Evolutionary conservation across 2,888 invertebrate genomes (phyloP).

Genomic region (Drosophila subquinaria): DNA sequence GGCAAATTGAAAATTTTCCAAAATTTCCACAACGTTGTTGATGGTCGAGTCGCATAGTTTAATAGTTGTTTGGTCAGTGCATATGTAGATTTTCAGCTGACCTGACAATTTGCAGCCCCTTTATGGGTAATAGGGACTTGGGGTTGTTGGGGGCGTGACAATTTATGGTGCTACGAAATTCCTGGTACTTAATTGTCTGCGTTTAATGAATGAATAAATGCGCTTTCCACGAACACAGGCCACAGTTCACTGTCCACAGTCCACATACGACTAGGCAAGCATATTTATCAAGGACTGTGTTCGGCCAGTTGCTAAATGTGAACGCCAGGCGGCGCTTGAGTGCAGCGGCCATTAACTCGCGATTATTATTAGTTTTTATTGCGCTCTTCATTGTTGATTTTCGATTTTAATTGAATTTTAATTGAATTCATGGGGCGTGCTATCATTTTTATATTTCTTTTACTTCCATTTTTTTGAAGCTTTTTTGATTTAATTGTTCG

Average conservation of each 20-base stretch:
- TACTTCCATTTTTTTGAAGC: conserved; percentile 2
- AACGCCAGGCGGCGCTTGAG: conserved; percentile 35
- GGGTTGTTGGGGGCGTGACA: conserved; percentile 25
- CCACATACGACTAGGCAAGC: conserved; percentile 10
- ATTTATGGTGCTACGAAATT: conserved; percentile 81
- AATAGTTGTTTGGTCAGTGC: conserved; percentile 79
- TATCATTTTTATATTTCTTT: conserved; percentile 24
- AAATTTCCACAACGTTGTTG: conserved; percentile 55
- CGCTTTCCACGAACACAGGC: conserved; percentile 31
- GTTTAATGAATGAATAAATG: conserved; percentile 82
- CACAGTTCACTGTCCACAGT: background rate
- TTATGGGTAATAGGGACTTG: background rate
- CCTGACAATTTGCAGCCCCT: conserved; percentile 66
- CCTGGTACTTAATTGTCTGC: conserved; percentile 82
- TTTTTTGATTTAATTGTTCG: conserved; percentile 52
- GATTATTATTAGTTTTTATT: conserved; percentile 79
- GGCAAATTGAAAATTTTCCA: conserved; percentile 71
- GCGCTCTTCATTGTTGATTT: conserved; percentile 54
- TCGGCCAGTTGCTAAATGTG: conserved; percentile 21
- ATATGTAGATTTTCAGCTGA: conserved; percentile 80
- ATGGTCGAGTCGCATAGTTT: conserved; percentile 65
- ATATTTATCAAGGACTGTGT: conserved; percentile 44
- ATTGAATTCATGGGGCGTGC: conserved; percentile 72
- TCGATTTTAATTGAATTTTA: conserved; percentile 77
- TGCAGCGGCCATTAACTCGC: conserved; percentile 56